Base-by-base conservation (phyloP, 2,113 vertebrate genomes). In the Todiramphus chloris region DNA sequence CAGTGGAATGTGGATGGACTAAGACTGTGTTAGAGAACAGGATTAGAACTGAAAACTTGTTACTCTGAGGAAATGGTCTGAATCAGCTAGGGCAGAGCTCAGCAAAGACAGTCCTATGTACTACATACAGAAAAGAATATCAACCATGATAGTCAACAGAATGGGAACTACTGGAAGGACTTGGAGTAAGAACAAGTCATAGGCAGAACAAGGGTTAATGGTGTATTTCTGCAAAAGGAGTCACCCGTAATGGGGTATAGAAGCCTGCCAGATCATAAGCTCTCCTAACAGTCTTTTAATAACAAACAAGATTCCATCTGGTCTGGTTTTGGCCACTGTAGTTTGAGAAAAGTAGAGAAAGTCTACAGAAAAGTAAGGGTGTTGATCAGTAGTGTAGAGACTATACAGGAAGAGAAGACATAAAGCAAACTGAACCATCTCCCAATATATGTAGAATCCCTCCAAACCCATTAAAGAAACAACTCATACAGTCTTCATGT, bases 401-500 rank as follows among this genome's bases (percentile, higher is more conserved):
- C 13, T 30, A 21, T 80, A 48, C 14, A 60, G 31, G 31, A 67
- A 35, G 31, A 58, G 58, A 56, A 35, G 16, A 43, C 68, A 59
- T 75, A 11, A 35, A 76, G 24, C 9, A 80, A 90, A 53, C 19
- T 8, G 43, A 76, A 20, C 3, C 30, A 60, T 67, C 14, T 73
- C 25, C 5, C 21, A 25, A 7, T 8, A 24, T 7, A 11, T 3
- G 44, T 28, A 53, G 48, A 13, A 0, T 3, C 8, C 30, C n/a
- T 12, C 5, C 17, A 30, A 59, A 37, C 2, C n/a, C 39, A 16
- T 33, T 77, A n/a, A 62, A 41, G 33, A 68, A 63, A 46, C 6
- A 4, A 21, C 24, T 63, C 7, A 1, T 31, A 14, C 3, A 4
- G 20, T 35, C 35, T n/a, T 46, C 3, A 2, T 21, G 43, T 12